Percentiles rank a stretch among this genome's conserved stretches.
phyloP scores from a whole-genome alignment of 1,140 invertebrate species.

The Holotrichia oblita region DNA sequence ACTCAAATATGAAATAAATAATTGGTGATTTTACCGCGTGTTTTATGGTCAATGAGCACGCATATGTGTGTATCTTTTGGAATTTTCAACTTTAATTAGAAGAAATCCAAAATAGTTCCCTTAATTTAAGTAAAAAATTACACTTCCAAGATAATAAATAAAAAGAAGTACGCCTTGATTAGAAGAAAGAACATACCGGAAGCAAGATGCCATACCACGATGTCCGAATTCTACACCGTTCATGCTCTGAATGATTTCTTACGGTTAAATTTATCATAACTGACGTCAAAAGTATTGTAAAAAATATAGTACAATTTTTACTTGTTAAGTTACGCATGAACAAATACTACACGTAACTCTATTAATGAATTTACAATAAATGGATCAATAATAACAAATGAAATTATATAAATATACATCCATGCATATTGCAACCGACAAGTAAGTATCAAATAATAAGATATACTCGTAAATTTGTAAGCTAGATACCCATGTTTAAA shows the following conservation, averaged over 20 bases:
- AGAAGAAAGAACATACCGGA: constrained; percentile 18
- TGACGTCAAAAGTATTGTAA: neutral
- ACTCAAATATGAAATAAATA: constrained; percentile 26
- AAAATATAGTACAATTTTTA: neutral
- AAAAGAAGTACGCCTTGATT: constrained; percentile 8
- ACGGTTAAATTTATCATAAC: constrained; percentile 7
- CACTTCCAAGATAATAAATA: constrained; percentile 19
- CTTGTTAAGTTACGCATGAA: neutral
- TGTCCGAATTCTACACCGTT: neutral
- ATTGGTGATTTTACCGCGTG: constrained; percentile 30
- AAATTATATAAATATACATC: too few relatives aligned
- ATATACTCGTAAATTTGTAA: too few relatives aligned
- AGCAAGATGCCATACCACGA: neutral
- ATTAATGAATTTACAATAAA: too few relatives aligned
- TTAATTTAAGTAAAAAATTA: constrained; percentile 29
- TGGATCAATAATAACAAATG: too few relatives aligned
- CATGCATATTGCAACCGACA: too few relatives aligned
- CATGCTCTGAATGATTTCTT: constrained; percentile 3
- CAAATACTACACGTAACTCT: neutral
- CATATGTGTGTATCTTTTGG: constrained; percentile 13
- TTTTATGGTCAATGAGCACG: constrained; percentile 27
- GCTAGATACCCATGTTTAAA: too few relatives aligned
- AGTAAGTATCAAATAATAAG: too few relatives aligned
- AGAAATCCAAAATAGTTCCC: constrained; percentile 32
- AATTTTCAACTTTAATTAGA: constrained; percentile 9